phyloP scores from a whole-genome alignment of 2,113 vertebrate genomes.

The Malurus alboscapulatus region DNA sequence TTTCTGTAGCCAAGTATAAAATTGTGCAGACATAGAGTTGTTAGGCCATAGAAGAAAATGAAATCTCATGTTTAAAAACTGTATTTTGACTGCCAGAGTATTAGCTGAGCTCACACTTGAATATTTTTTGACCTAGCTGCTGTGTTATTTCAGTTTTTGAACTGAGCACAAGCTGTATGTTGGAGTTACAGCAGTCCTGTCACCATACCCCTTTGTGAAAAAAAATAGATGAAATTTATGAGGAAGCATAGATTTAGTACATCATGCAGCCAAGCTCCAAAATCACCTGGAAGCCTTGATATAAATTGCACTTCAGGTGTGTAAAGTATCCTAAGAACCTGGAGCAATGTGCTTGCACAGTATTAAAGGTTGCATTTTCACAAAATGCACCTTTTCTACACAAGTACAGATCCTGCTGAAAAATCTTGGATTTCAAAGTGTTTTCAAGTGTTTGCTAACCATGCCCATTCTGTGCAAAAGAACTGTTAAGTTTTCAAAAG shows the following conservation, averaged over 20 bases:
- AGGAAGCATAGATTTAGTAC: not conserved
- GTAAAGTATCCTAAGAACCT: not conserved
- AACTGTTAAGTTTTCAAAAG: not conserved
- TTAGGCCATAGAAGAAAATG: not conserved
- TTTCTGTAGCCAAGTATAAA: not conserved
- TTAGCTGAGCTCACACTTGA: not conserved
- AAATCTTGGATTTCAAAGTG: not conserved
- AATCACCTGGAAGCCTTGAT: not conserved
- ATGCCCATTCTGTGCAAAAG: not conserved
- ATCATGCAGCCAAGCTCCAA: not conserved
- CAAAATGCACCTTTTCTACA: not conserved
- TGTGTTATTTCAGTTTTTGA: not conserved
- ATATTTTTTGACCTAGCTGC: not conserved
- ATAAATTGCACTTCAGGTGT: not conserved
- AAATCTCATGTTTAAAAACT: not conserved
- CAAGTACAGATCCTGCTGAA: not conserved
- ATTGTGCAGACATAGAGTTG: not conserved
- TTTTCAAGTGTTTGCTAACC: not conserved
- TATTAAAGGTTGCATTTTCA: not conserved
- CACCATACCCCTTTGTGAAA: not conserved
- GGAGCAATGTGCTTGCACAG: not conserved
- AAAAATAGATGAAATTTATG: not conserved
- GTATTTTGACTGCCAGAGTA: not conserved
- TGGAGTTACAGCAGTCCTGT: not conserved
- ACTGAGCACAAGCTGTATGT: not conserved